Evolutionary conservation across 2,888 invertebrate species (phyloP).

Genomic region (Synanthedon vespiformis): DNA sequence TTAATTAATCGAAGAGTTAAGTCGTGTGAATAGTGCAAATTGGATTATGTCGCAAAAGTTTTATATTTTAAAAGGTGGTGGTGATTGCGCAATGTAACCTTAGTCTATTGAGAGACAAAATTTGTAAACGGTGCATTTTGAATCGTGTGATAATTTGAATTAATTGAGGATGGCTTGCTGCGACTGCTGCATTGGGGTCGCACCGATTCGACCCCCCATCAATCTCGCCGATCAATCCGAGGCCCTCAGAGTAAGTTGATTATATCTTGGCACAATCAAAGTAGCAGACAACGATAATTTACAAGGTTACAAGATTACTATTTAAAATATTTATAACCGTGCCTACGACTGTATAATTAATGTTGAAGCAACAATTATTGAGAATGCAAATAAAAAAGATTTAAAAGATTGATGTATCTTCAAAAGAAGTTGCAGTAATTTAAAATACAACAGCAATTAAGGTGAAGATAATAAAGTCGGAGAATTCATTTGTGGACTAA

Average conservation of each 20-base stretch:
- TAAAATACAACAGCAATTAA: background rate
- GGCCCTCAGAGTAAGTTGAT: slow-evolving; percentile 76
- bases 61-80: slow-evolving; percentile 12
- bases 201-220: slow-evolving; percentile 82
- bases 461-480: background rate
- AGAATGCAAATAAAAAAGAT: background rate
- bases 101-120: slow-evolving; percentile 18
- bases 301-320: background rate
- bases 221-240: slow-evolving; percentile 80
- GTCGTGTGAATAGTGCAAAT: background rate
- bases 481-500: background rate
- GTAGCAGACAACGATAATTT: background rate
- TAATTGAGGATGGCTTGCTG: slow-evolving; percentile 70
- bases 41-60: background rate
- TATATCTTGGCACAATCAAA: background rate
- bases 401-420: background rate
- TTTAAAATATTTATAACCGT: background rate
- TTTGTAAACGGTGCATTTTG: slow-evolving; percentile 34
- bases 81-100: slow-evolving; percentile 48
- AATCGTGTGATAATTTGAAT: slow-evolving; percentile 30
- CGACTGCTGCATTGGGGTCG: slow-evolving; percentile 74
- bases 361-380: background rate
- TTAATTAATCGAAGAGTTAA: background rate
- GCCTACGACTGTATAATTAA: background rate
- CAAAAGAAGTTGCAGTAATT: background rate